Percentiles rank a stretch among this genome's conserved stretches.
Evolutionary conservation across 2,113 vertebrate species (phyloP).

Genomic region (Trochalopteron elliotii): DNA sequence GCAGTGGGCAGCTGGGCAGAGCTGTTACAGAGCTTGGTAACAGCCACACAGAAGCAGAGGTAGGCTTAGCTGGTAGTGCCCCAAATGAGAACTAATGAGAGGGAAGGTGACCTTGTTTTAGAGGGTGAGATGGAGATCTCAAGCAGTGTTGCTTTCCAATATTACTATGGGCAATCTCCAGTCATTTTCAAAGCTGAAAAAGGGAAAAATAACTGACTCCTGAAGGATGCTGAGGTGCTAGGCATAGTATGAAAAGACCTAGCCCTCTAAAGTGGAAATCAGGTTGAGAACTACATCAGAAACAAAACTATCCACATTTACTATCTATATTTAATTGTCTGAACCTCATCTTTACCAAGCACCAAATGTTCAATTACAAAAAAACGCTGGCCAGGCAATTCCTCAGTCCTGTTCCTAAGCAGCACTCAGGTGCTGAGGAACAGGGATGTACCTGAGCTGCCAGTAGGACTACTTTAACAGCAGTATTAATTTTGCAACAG

Average conservation of each 20-base stretch:
- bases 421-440: background rate
- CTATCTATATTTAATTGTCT: background rate
- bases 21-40: background rate
- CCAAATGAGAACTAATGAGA: background rate
- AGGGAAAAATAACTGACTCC: background rate
- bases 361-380: background rate
- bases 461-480: background rate
- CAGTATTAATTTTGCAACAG: background rate
- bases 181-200: background rate
- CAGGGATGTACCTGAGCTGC: background rate
- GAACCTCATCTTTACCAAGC: background rate
- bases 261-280: background rate
- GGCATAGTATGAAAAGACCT: background rate
- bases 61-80: background rate
- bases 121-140: accelerated
- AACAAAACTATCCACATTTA: background rate
- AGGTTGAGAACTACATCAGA: background rate
- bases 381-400: background rate
- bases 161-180: accelerated
- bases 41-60: background rate
- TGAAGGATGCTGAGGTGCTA: background rate
- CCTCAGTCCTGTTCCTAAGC: background rate
- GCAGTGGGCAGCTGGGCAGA: background rate
- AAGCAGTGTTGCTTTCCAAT: accelerated
- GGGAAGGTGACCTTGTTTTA: background rate